Evolutionary conservation across 2,888 invertebrate species (phyloP).

Genomic region (Syrphus vitripennis): DNA sequence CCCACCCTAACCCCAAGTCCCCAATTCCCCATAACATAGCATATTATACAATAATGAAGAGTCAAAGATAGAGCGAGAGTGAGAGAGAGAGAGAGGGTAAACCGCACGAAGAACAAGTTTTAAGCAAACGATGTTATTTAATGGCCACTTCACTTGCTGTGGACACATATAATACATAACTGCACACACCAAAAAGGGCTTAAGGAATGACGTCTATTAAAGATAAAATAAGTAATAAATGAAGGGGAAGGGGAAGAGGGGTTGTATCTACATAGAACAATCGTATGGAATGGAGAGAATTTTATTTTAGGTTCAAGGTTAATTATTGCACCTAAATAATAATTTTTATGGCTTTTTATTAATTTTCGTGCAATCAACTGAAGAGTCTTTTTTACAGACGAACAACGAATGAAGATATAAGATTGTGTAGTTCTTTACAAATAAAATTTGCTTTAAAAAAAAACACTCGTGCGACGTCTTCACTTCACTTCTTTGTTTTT

Average conservation of each 20-base stretch:
- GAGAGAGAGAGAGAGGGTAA: not conserved
- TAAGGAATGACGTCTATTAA: slow-evolving; percentile 2
- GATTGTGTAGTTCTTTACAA: too few relatives aligned
- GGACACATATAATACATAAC: not conserved
- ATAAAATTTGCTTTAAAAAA: too few relatives aligned
- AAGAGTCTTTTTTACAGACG: too few relatives aligned
- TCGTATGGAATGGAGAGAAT: not conserved
- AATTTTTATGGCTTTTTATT: too few relatives aligned
- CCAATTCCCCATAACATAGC: not conserved
- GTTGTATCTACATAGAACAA: too few relatives aligned
- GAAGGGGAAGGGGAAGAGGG: not conserved
- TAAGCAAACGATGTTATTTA: slow-evolving; percentile 16
- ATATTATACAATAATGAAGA: not conserved
- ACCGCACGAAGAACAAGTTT: not conserved
- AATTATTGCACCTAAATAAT: too few relatives aligned
- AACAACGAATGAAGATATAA: too few relatives aligned
- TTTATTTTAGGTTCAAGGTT: too few relatives aligned
- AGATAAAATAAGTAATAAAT: slow-evolving; percentile 4
- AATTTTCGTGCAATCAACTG: too few relatives aligned
- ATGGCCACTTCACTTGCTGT: slow-evolving; percentile 28
- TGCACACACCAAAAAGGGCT: not conserved
- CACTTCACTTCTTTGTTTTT: too few relatives aligned
- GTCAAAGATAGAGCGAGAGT: not conserved
- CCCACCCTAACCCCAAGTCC: not conserved
- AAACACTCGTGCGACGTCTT: too few relatives aligned